These are phyloP conservation scores for Oreocharis arfaki DNA, from an alignment of 2,113 vertebrate genomes.

Conservation along the genomic window DNA sequence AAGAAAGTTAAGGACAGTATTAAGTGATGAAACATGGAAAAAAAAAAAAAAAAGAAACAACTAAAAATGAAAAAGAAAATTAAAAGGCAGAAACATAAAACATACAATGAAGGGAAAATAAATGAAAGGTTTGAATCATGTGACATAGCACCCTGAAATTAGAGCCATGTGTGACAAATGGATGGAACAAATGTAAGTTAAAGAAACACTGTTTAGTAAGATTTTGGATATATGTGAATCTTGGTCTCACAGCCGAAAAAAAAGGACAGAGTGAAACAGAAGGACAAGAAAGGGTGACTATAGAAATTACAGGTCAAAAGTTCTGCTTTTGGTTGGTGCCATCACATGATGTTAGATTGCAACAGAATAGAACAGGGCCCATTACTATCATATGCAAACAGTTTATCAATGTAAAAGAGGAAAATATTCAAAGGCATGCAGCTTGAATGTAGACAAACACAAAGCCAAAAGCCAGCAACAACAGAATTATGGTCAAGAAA, in stretches of 20 bases:
- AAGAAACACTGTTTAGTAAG: conserved; percentile 1
- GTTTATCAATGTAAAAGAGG: neutral
- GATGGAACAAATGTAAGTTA: neutral
- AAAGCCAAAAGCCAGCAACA: neutral
- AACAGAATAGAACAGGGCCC: neutral
- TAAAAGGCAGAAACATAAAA: conserved; percentile 15
- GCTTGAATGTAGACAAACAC: neutral
- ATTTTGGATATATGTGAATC: neutral
- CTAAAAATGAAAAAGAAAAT: conserved; percentile 30
- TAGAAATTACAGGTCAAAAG: neutral
- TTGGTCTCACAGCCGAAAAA: neutral
- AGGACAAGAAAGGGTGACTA: neutral
- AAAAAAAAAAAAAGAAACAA: conserved; percentile 37
- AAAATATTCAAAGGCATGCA: neutral
- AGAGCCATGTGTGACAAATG: conserved; percentile 46
- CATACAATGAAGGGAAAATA: conserved; percentile 53
- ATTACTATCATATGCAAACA: neutral
- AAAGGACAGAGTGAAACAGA: neutral
- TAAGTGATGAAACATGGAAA: neutral
- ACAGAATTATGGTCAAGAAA: conserved; percentile 13
- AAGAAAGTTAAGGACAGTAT: neutral
- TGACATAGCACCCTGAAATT: conserved; percentile 52
- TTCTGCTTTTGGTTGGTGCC: neutral
- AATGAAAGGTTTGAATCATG: conserved; percentile 31
- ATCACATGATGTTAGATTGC: neutral